phyloP scores from a whole-genome alignment of 2,797 vertebrate species.

The Buphagus erythrorhynchus region DNA sequence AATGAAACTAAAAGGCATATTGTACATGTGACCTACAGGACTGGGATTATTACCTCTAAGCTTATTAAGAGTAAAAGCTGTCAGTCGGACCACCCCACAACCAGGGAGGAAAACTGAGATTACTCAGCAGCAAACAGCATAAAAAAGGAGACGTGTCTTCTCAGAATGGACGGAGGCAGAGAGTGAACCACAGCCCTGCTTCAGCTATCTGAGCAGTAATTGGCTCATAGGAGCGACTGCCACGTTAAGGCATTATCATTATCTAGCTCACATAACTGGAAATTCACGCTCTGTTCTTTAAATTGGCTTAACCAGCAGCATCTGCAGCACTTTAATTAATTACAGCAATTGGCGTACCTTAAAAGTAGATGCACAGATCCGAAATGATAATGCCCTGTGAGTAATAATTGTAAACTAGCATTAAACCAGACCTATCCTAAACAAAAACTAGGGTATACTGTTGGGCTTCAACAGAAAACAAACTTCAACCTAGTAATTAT shows the following conservation, averaged over 20 bases:
- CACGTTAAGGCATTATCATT: slow-evolving; percentile 69
- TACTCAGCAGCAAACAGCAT: slow-evolving; percentile 51
- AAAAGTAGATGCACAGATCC: slow-evolving; percentile 73
- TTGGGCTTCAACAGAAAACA: not conserved
- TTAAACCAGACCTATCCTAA: slow-evolving; percentile 59
- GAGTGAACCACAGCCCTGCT: slow-evolving; percentile 36
- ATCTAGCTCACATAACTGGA: slow-evolving; percentile 74
- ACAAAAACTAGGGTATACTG: slow-evolving; percentile 14
- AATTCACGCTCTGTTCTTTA: slow-evolving; percentile 71
- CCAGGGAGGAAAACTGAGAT: slow-evolving; percentile 52
- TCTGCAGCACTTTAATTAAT: slow-evolving; percentile 86
- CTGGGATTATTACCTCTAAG: slow-evolving; percentile 83
- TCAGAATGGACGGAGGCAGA: not conserved
- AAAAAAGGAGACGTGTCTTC: slow-evolving; percentile 15
- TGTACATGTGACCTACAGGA: slow-evolving; percentile 79
- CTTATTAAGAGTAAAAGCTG: slow-evolving; percentile 81
- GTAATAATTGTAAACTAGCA: slow-evolving; percentile 44
- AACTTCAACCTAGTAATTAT: not conserved
- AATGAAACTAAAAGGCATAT: slow-evolving; percentile 74
- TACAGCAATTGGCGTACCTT: slow-evolving; percentile 78
- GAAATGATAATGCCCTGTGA: slow-evolving; percentile 61
- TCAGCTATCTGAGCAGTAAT: slow-evolving; percentile 55
- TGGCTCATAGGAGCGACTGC: slow-evolving; percentile 51
- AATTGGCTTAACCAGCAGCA: slow-evolving; percentile 76
- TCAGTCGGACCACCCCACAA: slow-evolving; percentile 81